Evolutionary conservation across 1,140 invertebrate species (phyloP).

Genomic region (Pseudoatta argentina): DNA sequence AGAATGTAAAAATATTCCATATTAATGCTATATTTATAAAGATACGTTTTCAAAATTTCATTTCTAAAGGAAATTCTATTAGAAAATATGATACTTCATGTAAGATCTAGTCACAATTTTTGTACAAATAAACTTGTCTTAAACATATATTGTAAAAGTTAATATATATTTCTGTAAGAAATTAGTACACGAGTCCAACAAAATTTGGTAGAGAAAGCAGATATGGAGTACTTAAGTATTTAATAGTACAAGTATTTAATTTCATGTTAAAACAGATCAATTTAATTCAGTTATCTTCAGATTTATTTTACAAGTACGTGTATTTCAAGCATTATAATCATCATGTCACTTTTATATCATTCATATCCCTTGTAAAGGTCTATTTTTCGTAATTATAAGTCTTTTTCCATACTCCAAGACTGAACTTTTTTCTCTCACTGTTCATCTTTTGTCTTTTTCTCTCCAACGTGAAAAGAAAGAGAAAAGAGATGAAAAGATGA

Average conservation of each 20-base stretch:
- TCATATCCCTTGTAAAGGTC: neutral
- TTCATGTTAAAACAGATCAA: neutral
- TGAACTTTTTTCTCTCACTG: no score
- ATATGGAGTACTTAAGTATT: no score
- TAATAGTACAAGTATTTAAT: no score
- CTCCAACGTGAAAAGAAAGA: no score
- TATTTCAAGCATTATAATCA: neutral
- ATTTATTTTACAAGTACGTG: neutral
- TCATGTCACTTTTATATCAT: neutral
- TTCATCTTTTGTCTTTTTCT: no score
- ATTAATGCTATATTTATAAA: constrained; percentile 37
- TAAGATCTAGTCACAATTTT: constrained; percentile 75
- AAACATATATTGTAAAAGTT: constrained; percentile 40
- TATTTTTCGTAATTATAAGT: neutral
- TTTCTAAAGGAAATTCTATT: constrained; percentile 47
- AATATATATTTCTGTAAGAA: constrained; percentile 25
- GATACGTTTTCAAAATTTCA: constrained; percentile 60
- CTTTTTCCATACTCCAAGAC: no score
- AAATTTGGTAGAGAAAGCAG: neutral
- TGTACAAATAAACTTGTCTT: constrained; percentile 70
- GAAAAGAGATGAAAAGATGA: no score
- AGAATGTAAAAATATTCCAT: constrained; percentile 47
- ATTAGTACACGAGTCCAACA: constrained; percentile 17
- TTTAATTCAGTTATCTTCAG: neutral
- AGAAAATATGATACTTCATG: constrained; percentile 59